These are phyloP conservation scores for Bradypodion ventrale DNA, from an alignment of 2,797 vertebrate genomes.

Conservation along the genomic window DNA sequence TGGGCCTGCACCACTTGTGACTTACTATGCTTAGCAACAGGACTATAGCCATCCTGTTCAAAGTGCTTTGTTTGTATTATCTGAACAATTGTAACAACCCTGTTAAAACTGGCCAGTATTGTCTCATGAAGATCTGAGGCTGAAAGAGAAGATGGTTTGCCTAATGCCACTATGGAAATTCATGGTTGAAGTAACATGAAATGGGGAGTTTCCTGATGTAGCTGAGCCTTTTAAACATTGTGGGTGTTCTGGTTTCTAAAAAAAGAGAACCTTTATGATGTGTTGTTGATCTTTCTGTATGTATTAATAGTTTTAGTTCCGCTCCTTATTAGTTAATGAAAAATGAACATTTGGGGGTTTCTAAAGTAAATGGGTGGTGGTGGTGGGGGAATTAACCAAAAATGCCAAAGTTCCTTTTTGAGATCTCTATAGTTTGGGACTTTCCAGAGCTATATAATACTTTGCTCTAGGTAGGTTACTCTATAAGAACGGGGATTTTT, in stretches of 20 bases:
- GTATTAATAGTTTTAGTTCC: neutral
- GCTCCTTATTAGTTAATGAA: neutral
- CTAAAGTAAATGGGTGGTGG: constrained; percentile 39
- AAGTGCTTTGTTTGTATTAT: neutral
- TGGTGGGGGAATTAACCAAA: constrained; percentile 45
- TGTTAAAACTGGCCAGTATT: neutral
- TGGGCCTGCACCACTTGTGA: no score
- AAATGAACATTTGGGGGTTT: neutral
- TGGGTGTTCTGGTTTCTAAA: neutral
- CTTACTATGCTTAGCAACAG: no score
- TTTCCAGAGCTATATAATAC: constrained; percentile 21
- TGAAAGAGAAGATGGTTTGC: neutral
- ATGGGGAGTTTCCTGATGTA: neutral
- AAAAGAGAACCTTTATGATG: neutral
- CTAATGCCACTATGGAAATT: neutral
- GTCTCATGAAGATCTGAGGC: neutral
- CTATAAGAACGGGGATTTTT: constrained; percentile 31
- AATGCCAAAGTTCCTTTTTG: neutral
- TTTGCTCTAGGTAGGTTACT: neutral
- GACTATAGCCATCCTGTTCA: neutral
- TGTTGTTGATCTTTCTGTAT: no score
- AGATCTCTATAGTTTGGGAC: constrained; percentile 38
- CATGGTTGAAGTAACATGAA: neutral
- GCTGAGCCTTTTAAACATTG: neutral
- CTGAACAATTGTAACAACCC: neutral